Evolutionary conservation across 2,888 invertebrate species (phyloP), one percentile per base, ranked within the genome.

Genomic region (Dasypolia templi): DNA sequence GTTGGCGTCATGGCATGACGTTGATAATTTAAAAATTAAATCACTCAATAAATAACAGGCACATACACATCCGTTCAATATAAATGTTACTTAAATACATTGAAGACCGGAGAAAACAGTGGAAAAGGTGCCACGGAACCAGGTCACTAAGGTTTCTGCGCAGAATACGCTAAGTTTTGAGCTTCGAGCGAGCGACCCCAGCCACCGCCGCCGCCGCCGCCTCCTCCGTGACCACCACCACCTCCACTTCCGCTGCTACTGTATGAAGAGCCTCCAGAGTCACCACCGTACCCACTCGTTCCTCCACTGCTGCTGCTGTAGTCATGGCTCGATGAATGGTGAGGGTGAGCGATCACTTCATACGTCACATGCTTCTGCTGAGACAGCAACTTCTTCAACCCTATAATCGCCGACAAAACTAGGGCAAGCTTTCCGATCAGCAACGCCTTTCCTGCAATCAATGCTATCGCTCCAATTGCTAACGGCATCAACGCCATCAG

Each of bases 301-400:
- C 97, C 97, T 65, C 77, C 77, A 69, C 76, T 76, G 55, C 71
- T 68, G 35, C 71, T 71, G 44, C 85, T 84, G 56, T 92, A 92
- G 32, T 97, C 97, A 46, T 98, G 98, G 88, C 97, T 97, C 83
- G 98, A 97, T 72, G 97, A 97, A 77, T 97, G 97, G 79, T 98
- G 98, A 70, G 98, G 98, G 92, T 98, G 98, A 0, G 98, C 97
- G 0, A 98, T 98, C 51, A 98, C 98, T 92, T 98, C 98, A 91
- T 98, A 98, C 7, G 98, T 98, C 82, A 98, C 98, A 90, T 98
- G 98, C 91, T 98, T 98, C 94, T 98, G 97, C 90, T 97, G 97
- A 3, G 97, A 97, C 84, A 98, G 94, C 67, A 98, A 95, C 92
- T 98, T 98, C 96, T 98, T 98, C 92, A 98, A 94, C 5, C 98